Conservation (phyloP, 2,888 invertebrate species). For the Paralinhomoeus sp. region DNA sequence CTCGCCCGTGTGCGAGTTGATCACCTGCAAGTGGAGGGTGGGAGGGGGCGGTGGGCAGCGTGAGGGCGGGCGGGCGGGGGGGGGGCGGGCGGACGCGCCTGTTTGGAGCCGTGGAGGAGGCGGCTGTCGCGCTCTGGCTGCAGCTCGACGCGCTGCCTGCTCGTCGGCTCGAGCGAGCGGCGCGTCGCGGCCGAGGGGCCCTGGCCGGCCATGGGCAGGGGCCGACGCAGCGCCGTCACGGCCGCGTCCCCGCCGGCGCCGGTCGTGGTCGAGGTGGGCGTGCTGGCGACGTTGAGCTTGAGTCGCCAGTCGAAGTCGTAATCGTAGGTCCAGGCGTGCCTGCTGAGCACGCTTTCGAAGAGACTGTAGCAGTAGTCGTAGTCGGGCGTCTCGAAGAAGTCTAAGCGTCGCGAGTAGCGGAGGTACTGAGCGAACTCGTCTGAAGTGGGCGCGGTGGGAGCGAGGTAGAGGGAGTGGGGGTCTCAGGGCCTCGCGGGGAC, state of each 20-base stretch:
- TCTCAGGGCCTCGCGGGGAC: constrained; percentile 22
- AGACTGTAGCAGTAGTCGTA: constrained; percentile 54
- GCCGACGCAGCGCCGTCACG: no score
- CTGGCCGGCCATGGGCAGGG: not conserved
- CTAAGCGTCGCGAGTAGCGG: constrained; percentile 78
- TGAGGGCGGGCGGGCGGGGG: no score
- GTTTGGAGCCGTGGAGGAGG: no score
- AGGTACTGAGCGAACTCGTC: constrained; percentile 95
- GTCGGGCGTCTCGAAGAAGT: constrained; percentile 98
- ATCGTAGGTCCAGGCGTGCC: constrained; percentile 20
- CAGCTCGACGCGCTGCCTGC: no score
- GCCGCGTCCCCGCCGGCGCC: not conserved
- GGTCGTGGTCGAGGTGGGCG: not conserved
- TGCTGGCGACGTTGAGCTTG: constrained; percentile 21
- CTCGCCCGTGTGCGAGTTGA: constrained; percentile 23
- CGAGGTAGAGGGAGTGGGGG: not conserved
- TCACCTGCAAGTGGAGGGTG: constrained; percentile 12
- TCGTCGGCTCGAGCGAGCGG: no score
- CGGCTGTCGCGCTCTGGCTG: no score
- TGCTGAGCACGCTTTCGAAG: constrained; percentile 22
- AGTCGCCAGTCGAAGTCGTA: constrained; percentile 25
- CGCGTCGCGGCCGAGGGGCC: no score
- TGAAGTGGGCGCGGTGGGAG: constrained; percentile 28
- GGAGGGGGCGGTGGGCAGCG: no score
- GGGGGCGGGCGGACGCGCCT: no score